phyloP scores from a whole-genome alignment of 1,140 invertebrate genomes.

The Heliothis subflexa region DNA sequence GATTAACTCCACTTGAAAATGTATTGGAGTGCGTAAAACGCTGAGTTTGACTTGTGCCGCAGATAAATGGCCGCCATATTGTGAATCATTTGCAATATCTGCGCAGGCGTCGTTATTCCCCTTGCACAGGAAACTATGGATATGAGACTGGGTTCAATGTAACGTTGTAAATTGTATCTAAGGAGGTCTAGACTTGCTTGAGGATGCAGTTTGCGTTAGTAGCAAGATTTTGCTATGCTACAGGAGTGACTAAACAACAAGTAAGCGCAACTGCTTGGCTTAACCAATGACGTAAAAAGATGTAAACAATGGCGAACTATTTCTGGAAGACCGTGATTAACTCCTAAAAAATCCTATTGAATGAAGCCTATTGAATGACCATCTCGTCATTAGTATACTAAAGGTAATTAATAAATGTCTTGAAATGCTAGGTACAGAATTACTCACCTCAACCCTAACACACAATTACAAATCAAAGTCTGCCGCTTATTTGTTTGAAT shows the following conservation, averaged over 20 bases:
- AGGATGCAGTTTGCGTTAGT: constrained; percentile 3
- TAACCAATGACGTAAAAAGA: no score
- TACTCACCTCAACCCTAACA: not conserved
- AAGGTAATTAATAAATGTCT: no score
- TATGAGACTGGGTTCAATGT: constrained; percentile 35
- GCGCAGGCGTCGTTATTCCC: constrained; percentile 47
- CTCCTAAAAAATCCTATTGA: not conserved
- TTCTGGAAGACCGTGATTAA: not conserved
- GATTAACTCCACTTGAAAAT: constrained; percentile 1
- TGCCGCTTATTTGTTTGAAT: constrained; percentile 13
- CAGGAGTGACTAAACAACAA: no score
- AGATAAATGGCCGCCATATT: constrained; percentile 42
- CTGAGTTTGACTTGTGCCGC: constrained; percentile 12
- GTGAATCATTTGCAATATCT: constrained; percentile 41
- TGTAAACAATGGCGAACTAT: not conserved
- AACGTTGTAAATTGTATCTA: constrained; percentile 20
- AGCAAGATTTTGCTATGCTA: no score
- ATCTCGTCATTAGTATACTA: no score
- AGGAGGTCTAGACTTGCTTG: constrained; percentile 19
- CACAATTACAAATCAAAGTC: not conserved
- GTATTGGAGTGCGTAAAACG: constrained; percentile 2
- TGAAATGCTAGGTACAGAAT: not conserved
- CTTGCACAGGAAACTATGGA: constrained; percentile 47
- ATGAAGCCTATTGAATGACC: no score
- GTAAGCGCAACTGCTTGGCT: no score